Conservation (phyloP, 2,888 invertebrate species). For the Mamestra brassicae region DNA sequence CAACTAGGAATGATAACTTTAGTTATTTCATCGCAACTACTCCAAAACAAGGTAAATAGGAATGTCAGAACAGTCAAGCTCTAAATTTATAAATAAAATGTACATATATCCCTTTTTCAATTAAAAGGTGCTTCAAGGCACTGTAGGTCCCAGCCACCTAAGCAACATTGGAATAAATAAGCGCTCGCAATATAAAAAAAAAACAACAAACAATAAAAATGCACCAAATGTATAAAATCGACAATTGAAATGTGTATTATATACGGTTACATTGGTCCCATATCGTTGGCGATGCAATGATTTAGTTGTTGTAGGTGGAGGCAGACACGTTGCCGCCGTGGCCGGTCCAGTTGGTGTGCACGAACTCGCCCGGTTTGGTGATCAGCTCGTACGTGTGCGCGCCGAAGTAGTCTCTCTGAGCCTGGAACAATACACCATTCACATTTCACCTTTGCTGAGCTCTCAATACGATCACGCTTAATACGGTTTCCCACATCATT, state of each 20-base stretch:
- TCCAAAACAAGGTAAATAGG: conserved; percentile 41
- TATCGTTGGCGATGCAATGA: conserved; percentile 1
- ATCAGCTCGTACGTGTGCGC: conserved; percentile 99
- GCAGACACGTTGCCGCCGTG: conserved; percentile 98
- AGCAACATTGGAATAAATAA: conserved; percentile 34
- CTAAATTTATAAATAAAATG: not conserved
- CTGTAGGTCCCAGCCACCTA: conserved; percentile 44
- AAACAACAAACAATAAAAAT: conserved; percentile 54
- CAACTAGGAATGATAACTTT: conserved; percentile 36
- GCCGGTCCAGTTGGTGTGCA: conserved; percentile 99
- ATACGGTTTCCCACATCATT: no score
- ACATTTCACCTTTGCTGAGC: not conserved
- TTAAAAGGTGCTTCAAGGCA: not conserved
- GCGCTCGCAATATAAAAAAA: conserved; percentile 13
- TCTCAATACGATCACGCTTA: no score
- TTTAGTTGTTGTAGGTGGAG: conserved; percentile 93
- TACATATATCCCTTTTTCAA: not conserved
- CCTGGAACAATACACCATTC: conserved; percentile 85
- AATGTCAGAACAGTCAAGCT: conserved; percentile 39
- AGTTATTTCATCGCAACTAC: conserved; percentile 17
- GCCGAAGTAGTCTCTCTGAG: conserved; percentile 99
- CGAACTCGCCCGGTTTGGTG: conserved; percentile 95
- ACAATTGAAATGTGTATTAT: not conserved
- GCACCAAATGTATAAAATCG: conserved; percentile 31
- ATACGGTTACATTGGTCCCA: conserved; percentile 41